A percentile compares a stretch with the other conserved stretches of the same genome.
These are phyloP conservation scores for Protomyctophum bolini DNA, from an alignment of 2,113 vertebrate species.

Conservation along the genomic window DNA sequence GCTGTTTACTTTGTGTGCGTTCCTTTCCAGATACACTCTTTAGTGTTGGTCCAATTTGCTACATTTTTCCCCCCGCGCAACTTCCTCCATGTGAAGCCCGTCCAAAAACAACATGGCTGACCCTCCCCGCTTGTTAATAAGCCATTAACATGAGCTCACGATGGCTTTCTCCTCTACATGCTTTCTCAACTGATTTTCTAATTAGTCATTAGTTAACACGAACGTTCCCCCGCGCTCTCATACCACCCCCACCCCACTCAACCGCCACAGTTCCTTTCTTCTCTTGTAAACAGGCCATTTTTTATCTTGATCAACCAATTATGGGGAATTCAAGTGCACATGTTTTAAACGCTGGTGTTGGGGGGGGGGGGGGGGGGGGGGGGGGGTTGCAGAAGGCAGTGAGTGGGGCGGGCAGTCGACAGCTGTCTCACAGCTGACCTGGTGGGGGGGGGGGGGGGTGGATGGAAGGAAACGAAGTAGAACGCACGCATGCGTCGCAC, in stretches of 20 bases:
- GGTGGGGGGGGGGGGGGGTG: constrained; percentile 25
- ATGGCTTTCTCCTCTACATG: constrained; percentile 67
- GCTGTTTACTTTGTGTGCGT: constrained; percentile 54
- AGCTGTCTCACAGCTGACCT: constrained; percentile 74
- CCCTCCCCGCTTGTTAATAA: constrained; percentile 73
- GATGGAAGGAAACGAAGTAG: constrained; percentile 37
- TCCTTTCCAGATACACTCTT: constrained; percentile 47
- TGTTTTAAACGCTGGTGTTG: constrained; percentile 49
- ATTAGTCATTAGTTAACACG: constrained; percentile 69
- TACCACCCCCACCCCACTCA: constrained; percentile 8
- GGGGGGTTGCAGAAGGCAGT: constrained; percentile 34
- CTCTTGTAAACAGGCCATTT: constrained; percentile 71
- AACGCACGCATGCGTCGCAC: constrained; percentile 20
- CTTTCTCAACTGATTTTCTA: constrained; percentile 70
- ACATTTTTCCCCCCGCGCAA: constrained; percentile 42
- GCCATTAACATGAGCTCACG: constrained; percentile 68
- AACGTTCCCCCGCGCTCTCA: constrained; percentile 49
- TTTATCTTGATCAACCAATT: constrained; percentile 69
- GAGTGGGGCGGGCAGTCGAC: constrained; percentile 18
- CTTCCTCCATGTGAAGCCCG: constrained; percentile 55
- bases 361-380: constrained; percentile 21
- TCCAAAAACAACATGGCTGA: constrained; percentile 72
- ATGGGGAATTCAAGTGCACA: constrained; percentile 65
- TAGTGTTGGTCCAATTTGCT: constrained; percentile 49
- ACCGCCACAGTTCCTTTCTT: constrained; percentile 34